Evolutionary conservation across 2,113 vertebrate genomes (phyloP), one percentile per base, ranked within the genome.

Genomic region (Corythornis vintsioides): DNA sequence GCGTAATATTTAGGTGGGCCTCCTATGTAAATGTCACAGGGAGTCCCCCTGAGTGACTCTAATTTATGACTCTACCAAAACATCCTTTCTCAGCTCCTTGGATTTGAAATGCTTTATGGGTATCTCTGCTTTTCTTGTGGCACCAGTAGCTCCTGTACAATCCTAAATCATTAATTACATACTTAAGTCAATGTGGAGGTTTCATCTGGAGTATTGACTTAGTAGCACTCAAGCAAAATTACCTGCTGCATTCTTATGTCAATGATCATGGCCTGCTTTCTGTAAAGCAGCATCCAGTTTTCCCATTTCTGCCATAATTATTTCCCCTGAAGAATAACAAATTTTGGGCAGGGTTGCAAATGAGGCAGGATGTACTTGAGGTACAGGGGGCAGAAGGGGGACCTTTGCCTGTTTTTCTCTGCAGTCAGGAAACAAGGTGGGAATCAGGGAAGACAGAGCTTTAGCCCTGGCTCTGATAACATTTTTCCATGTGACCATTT

Each of bases 371-470:
- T 13, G 53, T 22, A 11, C 28, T 66, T 35, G 22, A 57, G 78
- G 19, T 29, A 43, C 0, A 0, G 28, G 21, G 33, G 0, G 5
- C 28, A 45, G 31, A 65, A 67, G 55, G 31, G 22, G 64, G 57
- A 71, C 0, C 0, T 43, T 21, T 76, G 24, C 16, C 64, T 47
- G 55, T 67, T 92, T 94, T 80, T 42, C 47, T 59, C 11, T 6
- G 40, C 60, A 72, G 10, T 25, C 1, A 4, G 57, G 57, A 69
- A 45, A 72, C 3, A 40, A 81, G 50, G 33, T 48, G 42, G 40
- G 55, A 33, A 59, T 16, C 2, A 3, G 69, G 29, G 29, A 80
- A 76, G 26, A 43, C 42, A 29, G 67, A 77, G 60, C 29, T 83
- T 87, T 76, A 86, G 76, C 73, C n/a, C 56, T 88, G 53, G 45